Percentiles rank a stretch among this genome's conserved stretches.
Evolutionary conservation across 2,113 vertebrate species (phyloP).

Genomic region (Gulo gulo): DNA sequence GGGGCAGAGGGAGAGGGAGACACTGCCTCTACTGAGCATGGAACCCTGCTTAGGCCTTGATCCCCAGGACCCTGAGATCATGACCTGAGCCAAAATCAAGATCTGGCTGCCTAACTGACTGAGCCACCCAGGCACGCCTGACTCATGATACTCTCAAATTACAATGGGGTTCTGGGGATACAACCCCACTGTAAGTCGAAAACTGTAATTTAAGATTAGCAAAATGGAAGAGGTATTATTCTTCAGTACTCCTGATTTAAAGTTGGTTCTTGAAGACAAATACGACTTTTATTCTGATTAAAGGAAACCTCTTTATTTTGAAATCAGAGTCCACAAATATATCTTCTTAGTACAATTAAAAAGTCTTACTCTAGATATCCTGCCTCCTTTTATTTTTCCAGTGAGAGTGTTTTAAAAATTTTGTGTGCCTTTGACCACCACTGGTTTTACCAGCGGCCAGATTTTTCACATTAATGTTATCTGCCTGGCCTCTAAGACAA

Average conservation of each 20-base stretch:
- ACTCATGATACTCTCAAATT: not conserved
- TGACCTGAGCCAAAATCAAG: not conserved
- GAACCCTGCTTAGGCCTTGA: not conserved
- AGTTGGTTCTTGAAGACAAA: not conserved
- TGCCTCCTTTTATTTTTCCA: not conserved
- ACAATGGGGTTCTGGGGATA: not conserved
- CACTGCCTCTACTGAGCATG: not conserved
- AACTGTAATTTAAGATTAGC: not conserved
- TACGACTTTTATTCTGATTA: not conserved
- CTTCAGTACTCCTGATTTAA: not conserved
- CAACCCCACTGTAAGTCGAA: not conserved
- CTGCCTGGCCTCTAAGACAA: not conserved
- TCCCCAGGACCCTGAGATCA: not conserved
- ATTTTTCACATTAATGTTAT: not conserved
- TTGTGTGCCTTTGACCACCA: not conserved
- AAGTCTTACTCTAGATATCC: not conserved
- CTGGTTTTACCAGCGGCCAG: not conserved
- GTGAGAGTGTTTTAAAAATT: not conserved
- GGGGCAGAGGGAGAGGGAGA: not conserved
- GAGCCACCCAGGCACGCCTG: not conserved
- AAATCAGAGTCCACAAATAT: not conserved
- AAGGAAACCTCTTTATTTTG: not conserved
- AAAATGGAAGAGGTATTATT: not conserved
- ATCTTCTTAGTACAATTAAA: not conserved
- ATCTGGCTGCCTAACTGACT: not conserved